Base-by-base conservation (phyloP, 1,140 invertebrate genomes). In the Eupeodes corollae region DNA sequence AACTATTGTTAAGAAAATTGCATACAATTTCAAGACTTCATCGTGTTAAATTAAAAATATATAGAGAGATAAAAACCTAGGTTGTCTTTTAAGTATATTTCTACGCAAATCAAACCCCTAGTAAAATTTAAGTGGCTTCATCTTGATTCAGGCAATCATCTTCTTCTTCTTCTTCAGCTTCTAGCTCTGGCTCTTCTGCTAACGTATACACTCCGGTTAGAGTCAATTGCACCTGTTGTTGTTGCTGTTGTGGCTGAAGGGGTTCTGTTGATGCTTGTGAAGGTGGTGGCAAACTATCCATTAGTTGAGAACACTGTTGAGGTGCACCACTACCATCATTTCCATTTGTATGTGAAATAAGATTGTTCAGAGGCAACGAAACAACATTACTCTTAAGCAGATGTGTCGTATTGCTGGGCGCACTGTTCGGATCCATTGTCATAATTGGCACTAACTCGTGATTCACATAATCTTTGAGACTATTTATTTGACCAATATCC, bases 101-200 rank as follows among this genome's bases (percentile, higher is more conserved):
- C n/a, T n/a, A n/a, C n/a, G n/a, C 21, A 26, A 26, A 5, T 8
- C 21, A 3, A 26, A 26, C 21, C 21, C 21, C 21, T 26, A 26
- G 21, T 26, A 26, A 26, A 3, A 26, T 26, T 26, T 26, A 26
- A 26, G 21, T 26, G 21, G 21, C 21, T 26, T 26, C 21, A 26
- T 26, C 21, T 26, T 26, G 21, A 26, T 26, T 8, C 21, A 5
- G 21, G 3, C 21, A 3, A 26, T 26, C 21, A 34, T 63, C 58
- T 41, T 55, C 51, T 31, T 56, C 48, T 30, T 50, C 53, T 13
- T 76, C 77, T 52, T 78, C 77, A 43, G 58, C 53, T 51, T 80
- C 78, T 42, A 74, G 68, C 59, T 81, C 79, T 44, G 79, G 77
- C 50, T 79, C 77, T 57, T 80, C 78, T 31, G 76, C 73, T 40